Conservation (phyloP, 2,888 invertebrate species). For the Acanthosoma haemorrhoidale region DNA sequence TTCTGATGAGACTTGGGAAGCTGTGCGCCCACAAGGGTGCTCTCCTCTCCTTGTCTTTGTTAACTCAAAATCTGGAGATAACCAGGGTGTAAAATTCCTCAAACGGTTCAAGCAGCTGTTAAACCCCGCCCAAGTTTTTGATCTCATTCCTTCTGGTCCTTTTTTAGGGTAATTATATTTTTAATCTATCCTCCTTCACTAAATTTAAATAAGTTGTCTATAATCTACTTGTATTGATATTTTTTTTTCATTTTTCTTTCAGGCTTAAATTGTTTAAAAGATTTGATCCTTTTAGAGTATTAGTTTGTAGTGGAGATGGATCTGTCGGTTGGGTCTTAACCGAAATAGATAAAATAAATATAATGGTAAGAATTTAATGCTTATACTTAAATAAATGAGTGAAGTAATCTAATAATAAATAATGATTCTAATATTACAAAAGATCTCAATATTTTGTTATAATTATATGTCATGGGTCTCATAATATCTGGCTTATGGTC, state of each 20-base stretch:
- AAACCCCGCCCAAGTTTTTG: constrained; percentile 96
- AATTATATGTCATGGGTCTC: not conserved
- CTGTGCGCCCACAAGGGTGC: constrained; percentile 60
- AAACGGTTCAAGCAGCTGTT: constrained; percentile 89
- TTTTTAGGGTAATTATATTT: constrained; percentile 60
- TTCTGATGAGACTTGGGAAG: constrained; percentile 87
- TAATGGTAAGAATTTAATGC: constrained; percentile 69
- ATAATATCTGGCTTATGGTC: too few relatives aligned
- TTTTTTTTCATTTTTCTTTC: constrained; percentile 40
- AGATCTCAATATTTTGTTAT: not conserved
- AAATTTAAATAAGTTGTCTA: not conserved
- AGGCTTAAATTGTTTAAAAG: constrained; percentile 83
- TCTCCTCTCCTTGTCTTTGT: constrained; percentile 91
- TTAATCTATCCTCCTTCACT: not conserved
- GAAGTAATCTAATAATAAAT: not conserved
- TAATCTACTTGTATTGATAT: not conserved
- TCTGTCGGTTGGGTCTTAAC: constrained; percentile 97
- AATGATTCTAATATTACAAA: not conserved
- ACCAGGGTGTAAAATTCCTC: constrained; percentile 94
- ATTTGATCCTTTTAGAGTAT: constrained; percentile 91
- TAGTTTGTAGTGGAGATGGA: constrained; percentile 96
- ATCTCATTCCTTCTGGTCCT: constrained; percentile 78
- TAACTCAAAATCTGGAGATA: constrained; percentile 96
- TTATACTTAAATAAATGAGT: not conserved
- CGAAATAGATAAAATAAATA: constrained; percentile 88